Conservation (phyloP, 2,113 vertebrate genomes). For the Dipodomys ordii region DNA sequence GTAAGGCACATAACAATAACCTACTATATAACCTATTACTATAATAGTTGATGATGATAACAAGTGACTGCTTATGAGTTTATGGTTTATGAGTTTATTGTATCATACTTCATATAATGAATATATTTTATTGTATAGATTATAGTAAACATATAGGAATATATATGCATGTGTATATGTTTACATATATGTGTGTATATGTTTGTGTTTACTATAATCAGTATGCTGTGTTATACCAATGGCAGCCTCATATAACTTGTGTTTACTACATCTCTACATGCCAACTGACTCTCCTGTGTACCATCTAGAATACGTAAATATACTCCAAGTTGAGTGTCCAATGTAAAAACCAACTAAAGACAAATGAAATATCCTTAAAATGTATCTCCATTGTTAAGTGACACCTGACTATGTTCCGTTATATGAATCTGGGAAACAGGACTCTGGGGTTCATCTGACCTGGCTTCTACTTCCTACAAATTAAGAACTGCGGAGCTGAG, state of each 20-base stretch:
- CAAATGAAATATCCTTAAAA: background rate
- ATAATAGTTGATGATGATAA: background rate
- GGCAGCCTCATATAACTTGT: background rate
- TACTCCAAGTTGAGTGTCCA: background rate
- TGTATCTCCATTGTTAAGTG: too few species aligned
- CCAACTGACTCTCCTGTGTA: background rate
- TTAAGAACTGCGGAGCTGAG: background rate
- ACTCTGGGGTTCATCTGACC: background rate
- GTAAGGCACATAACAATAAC: background rate
- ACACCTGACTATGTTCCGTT: background rate
- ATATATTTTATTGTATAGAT: too few species aligned
- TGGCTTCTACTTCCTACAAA: background rate
- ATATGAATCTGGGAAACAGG: background rate
- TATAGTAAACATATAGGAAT: too few species aligned
- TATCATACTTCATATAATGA: too few species aligned
- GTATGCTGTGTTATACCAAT: too few species aligned
- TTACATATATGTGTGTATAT: too few species aligned
- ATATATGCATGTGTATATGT: too few species aligned
- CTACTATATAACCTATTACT: background rate
- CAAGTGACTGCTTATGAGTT: background rate
- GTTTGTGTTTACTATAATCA: too few species aligned
- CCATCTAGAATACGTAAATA: background rate
- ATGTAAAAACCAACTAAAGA: background rate
- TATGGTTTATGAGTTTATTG: background rate
- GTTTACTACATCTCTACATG: too few species aligned